These are phyloP conservation scores for Lophotriccus pileatus DNA, from an alignment of 2,797 vertebrate species.

Conservation along the genomic window DNA sequence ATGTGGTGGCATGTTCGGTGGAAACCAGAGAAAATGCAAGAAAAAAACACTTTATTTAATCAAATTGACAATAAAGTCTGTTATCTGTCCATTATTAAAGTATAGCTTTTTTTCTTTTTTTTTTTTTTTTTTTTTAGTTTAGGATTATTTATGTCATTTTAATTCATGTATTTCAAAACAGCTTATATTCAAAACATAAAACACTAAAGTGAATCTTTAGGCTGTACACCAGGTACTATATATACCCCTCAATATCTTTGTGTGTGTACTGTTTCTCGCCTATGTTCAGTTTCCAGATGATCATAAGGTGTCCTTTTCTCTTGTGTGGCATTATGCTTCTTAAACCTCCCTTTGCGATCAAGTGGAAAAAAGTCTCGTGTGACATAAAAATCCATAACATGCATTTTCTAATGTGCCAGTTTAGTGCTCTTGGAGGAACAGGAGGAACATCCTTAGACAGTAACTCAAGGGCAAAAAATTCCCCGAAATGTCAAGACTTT, in stretches of 20 bases:
- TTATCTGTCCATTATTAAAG: background rate
- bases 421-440: background rate
- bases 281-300: background rate
- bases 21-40: background rate
- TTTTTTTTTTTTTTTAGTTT: background rate
- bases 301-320: background rate
- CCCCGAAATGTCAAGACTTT: background rate
- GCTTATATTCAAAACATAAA: background rate
- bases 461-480: background rate
- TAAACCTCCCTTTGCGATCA: background rate
- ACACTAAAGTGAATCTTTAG: background rate
- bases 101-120: background rate
- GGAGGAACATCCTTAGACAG: background rate
- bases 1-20: background rate
- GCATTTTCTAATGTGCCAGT: background rate
- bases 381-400: background rate
- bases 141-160: background rate
- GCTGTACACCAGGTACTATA: background rate
- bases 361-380: background rate
- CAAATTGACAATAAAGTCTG: background rate
- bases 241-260: background rate
- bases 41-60: background rate
- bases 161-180: background rate
- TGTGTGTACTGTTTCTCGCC: rapidly evolving
- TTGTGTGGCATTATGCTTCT: background rate